phyloP scores from a whole-genome alignment of 53 echinoderm and acorn worm species.

The Paracentrotus lividus region DNA sequence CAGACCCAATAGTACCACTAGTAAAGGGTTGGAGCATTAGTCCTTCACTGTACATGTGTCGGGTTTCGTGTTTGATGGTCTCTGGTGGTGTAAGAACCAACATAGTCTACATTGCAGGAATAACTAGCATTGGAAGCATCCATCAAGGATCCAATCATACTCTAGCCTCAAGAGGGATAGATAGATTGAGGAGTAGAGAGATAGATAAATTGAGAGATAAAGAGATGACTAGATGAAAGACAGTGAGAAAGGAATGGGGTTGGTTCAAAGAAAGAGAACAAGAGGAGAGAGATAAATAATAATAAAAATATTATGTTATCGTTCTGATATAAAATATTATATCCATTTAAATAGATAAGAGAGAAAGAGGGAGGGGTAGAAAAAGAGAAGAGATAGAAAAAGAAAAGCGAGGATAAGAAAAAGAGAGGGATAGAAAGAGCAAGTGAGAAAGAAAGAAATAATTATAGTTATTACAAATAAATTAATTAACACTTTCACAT shows the following conservation, averaged over 20 bases:
- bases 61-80: slow-evolving; percentile 2
- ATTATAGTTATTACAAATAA: too few species aligned
- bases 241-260: neutral
- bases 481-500: too few species aligned
- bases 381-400: neutral
- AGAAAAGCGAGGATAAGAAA: neutral
- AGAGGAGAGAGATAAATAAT: neutral
- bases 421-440: neutral
- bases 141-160: slow-evolving; percentile 35
- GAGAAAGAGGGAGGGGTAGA: neutral
- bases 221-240: neutral
- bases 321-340: too few species aligned
- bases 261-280: neutral
- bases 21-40: too few species aligned
- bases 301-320: too few species aligned
- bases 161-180: neutral
- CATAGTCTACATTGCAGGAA: slow-evolving; percentile 62
- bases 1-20: too few species aligned
- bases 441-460: neutral
- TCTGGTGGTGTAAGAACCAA: slow-evolving; percentile 35
- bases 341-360: too few species aligned
- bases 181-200: neutral
- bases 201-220: neutral
- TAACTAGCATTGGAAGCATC: slow-evolving; percentile 47
- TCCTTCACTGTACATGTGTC: slow-evolving; percentile 1